Base-by-base conservation (phyloP, 2,113 vertebrate genomes). In the Pica pica region DNA sequence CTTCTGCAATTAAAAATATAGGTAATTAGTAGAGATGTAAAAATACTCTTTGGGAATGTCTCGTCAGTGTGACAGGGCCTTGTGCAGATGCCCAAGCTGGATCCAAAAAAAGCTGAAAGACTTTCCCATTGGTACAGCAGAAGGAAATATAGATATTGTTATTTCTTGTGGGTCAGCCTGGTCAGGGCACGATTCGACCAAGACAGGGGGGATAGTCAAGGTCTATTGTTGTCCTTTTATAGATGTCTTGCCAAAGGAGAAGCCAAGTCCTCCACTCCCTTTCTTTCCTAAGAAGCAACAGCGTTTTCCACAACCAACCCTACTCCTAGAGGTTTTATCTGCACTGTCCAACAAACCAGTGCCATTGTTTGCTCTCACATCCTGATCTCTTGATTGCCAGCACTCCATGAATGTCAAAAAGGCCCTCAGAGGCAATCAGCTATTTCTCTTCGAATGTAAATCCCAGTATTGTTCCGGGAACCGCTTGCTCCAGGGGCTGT, bases 1-100 rank as follows among this genome's bases (percentile, higher is more conserved):
- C 41, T 85, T 71, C 60, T 90, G 55, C 57, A 83, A 96, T 93
- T 91, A 90, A 73, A 95, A 92, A 89, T 75, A 68, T 12, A 94
- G 49, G 16, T 95, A 91, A 93, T 94, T 90, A 88, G 89, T 87
- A 83, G 61, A 82, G n/a, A 64, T 13, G 7, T 59, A 86, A 73
- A 88, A 95, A 94, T 53, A 31, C 10, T 82, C 56, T 59, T 89
- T 56, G 65, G 28, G 52, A 93, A 81, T 56, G 10, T 75, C 89
- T 88, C 73, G 28, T 64, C 64, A 67, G 35, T 74, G 37, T 20
- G 10, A 87, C 49, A 47, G 31, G 12, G 31, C 35, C 65, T 42
- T 88, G 33, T 4, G 31, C 46, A 83, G 76, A 44, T 59, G 59
- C 33, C 26, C 20, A 80, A 31, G 35, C 19, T 70, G 71, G 31